phyloP scores from a whole-genome alignment of 2,113 vertebrate genomes.

The Pollachius pollachius region DNA sequence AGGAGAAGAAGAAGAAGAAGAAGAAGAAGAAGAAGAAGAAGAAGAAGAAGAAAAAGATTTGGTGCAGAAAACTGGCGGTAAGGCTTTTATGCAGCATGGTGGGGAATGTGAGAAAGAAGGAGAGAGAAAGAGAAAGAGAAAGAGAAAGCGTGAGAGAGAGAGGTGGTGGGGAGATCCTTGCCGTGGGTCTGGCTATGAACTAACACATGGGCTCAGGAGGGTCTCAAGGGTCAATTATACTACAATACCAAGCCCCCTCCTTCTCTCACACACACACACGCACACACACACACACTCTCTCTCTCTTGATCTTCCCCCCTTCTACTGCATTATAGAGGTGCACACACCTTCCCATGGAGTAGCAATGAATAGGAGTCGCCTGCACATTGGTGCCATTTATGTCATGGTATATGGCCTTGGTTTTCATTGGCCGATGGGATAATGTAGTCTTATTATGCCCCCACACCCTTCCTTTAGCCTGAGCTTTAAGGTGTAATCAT shows the following conservation, averaged over 20 bases:
- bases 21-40: no score
- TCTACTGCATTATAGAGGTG: no score
- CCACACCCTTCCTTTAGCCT: no score
- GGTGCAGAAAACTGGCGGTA: not conserved
- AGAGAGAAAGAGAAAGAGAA: slow-evolving; percentile 12
- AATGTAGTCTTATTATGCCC: no score
- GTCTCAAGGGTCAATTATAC: slow-evolving; percentile 47
- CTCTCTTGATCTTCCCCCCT: no score
- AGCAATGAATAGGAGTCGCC: no score
- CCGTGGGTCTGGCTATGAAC: slow-evolving; percentile 41
- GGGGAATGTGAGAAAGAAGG: not conserved
- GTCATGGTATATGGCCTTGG: no score
- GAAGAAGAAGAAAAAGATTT: not conserved
- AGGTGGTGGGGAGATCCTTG: slow-evolving; percentile 41
- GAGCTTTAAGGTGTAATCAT: no score
- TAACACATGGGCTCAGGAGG: slow-evolving; percentile 24
- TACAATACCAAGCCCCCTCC: slow-evolving; percentile 12
- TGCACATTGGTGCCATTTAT: no score
- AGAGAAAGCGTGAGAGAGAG: slow-evolving; percentile 35
- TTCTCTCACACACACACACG: not conserved
- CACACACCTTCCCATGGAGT: no score
- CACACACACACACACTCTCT: not conserved
- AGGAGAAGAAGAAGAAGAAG: no score
- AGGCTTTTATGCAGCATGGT: not conserved
- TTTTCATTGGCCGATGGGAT: no score